Base-by-base conservation (phyloP, 2,113 vertebrate species). In the Sapayoa aenigma region DNA sequence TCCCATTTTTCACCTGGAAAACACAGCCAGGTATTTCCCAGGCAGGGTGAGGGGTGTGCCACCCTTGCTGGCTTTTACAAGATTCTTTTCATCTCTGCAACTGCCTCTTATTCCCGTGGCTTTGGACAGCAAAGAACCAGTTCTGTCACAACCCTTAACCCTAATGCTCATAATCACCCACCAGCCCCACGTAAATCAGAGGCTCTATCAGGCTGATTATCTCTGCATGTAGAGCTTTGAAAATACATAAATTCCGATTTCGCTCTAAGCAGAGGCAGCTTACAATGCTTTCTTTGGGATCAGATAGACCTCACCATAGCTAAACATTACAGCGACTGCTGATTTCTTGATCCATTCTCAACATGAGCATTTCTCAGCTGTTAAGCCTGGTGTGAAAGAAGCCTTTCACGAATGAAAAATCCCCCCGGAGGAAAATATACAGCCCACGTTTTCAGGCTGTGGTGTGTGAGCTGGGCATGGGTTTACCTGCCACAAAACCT, bases 191-290 rank as follows among this genome's bases (percentile, higher is more conserved):
- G 0, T 90, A 95, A 96, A 95, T 90, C 95, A 87, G 35, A 17
- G 27, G 25, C 93, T 89, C 90, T 80, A 78, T 94, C 95, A 75
- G 65, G 16, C 63, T 73, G 89, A 91, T 94, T 94, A 94, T 96
- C 89, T 88, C 63, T 52, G 39, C 74, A 18, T 90, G 93, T 95
- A 95, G 85, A 95, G 95, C 77, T 95, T 85, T 92, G 79, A 75
- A 84, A 95, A 90, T 60, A 94, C 90, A 93, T 95, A 95, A 96
- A 96, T 95, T 87, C 50, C 84, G 94, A 69, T 95, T 95, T 93
- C 59, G 5, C 85, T 82, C 81, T 69, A 82, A 95, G 89, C 81
- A n/a, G 7, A 44, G 79, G 49, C 41, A 75, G 68, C 91, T 97
- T 89, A 90, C 93, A 85, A 44, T 81, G 83, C 92, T 96, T 94